phyloP scores from a whole-genome alignment of 1,140 invertebrate genomes.

The Musca vetustissima region DNA sequence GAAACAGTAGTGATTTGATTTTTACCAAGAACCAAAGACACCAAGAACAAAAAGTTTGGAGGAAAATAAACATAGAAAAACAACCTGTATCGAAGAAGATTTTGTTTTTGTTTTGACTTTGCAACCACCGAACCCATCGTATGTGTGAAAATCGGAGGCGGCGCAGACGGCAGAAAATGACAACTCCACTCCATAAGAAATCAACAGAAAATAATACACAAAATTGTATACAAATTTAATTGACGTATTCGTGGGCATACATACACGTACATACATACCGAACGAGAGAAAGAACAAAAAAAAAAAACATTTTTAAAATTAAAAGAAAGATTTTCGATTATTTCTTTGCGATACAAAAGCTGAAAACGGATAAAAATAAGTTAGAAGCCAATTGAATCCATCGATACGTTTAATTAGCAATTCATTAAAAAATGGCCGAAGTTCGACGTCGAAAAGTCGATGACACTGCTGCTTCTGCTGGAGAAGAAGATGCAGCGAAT shows the following conservation, averaged over 20 bases:
- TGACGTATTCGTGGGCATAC: too few relatives aligned
- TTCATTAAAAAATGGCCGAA: conserved; percentile 31
- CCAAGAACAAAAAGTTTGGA: too few relatives aligned
- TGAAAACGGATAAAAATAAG: background rate
- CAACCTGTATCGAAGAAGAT: too few relatives aligned
- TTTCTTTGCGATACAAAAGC: background rate
- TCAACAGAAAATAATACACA: conserved; percentile 6
- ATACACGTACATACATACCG: too few relatives aligned
- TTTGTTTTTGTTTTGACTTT: too few relatives aligned
- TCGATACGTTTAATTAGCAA: too few relatives aligned
- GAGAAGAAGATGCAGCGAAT: conserved; percentile 18
- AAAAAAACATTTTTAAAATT: too few relatives aligned
- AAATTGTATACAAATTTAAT: background rate
- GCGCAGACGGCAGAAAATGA: conserved; percentile 9
- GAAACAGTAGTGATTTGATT: too few relatives aligned
- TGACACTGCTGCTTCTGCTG: conserved; percentile 36
- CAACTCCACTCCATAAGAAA: conserved; percentile 9
- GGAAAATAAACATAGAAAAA: too few relatives aligned
- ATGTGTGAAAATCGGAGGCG: conserved; percentile 1
- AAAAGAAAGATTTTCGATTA: background rate
- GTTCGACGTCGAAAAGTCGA: conserved; percentile 47
- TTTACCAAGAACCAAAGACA: too few relatives aligned
- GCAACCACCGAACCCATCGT: too few relatives aligned
- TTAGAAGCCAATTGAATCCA: background rate
- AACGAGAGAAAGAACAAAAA: too few relatives aligned